A percentile compares a stretch with the other conserved stretches of the same genome.
Conservation (phyloP, 2,797 vertebrate genomes). For the Fundulus diaphanus region DNA sequence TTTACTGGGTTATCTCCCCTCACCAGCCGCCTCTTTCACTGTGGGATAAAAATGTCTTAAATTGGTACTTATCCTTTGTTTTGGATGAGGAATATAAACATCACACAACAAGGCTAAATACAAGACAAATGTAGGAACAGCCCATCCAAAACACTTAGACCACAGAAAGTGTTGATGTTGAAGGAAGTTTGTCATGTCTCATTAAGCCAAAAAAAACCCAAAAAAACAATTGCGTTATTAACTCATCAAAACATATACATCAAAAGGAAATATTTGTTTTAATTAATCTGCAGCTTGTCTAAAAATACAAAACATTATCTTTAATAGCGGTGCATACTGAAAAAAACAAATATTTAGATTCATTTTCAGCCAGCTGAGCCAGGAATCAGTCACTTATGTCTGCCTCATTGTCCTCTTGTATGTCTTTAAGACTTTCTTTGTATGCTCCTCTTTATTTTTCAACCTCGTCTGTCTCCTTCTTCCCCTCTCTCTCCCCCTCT, state of each 20-base stretch:
- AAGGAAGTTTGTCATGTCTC: slow-evolving; percentile 24
- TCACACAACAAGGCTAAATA: slow-evolving; percentile 41
- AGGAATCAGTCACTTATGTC: slow-evolving; percentile 59
- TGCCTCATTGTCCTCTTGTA: slow-evolving; percentile 38
- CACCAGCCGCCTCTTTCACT: slow-evolving; percentile 58
- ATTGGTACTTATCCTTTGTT: slow-evolving; percentile 65
- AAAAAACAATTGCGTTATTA: slow-evolving; percentile 40
- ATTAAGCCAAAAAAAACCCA: slow-evolving; percentile 43
- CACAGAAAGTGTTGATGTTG: slow-evolving; percentile 35
- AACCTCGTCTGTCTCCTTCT: slow-evolving; percentile 31
- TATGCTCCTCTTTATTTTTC: neutral
- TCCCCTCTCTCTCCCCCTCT: slow-evolving; percentile 26
- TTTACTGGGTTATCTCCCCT: slow-evolving; percentile 69
- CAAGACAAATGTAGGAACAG: slow-evolving; percentile 34
- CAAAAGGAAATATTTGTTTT: slow-evolving; percentile 52
- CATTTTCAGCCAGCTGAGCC: slow-evolving; percentile 30
- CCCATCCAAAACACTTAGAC: slow-evolving; percentile 9
- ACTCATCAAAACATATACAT: slow-evolving; percentile 39
- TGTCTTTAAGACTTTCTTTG: slow-evolving; percentile 56
- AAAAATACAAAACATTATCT: slow-evolving; percentile 45
- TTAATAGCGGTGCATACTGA: slow-evolving; percentile 51
- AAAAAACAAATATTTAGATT: slow-evolving; percentile 66
- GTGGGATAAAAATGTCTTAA: slow-evolving; percentile 52
- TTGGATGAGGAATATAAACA: slow-evolving; percentile 63
- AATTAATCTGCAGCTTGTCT: slow-evolving; percentile 52